Percentiles rank a stretch among this genome's conserved stretches.
Evolutionary conservation across 2,888 invertebrate species (phyloP).

Genomic region (Synanthedon myopaeformis): DNA sequence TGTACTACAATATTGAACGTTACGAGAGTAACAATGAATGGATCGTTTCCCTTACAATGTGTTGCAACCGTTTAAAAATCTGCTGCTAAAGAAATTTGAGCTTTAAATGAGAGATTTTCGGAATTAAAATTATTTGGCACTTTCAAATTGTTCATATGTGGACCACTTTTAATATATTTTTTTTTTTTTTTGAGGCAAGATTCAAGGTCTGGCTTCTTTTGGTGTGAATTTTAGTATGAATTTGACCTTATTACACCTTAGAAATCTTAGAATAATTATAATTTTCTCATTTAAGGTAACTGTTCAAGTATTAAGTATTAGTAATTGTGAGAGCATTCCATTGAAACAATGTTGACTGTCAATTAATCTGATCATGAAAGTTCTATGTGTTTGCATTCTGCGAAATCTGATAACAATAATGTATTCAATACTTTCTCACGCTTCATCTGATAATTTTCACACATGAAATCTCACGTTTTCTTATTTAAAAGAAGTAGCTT

Average conservation of each 20-base stretch:
- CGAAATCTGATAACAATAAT: neutral
- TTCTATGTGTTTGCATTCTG: neutral
- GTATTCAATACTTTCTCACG: neutral
- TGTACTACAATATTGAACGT: conserved; percentile 19
- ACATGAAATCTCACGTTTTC: neutral
- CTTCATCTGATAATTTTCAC: neutral
- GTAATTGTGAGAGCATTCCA: neutral
- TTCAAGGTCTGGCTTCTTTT: neutral
- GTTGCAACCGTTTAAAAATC: conserved; percentile 52
- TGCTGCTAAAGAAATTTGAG: conserved; percentile 23
- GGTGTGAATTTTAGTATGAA: neutral
- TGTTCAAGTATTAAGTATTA: neutral
- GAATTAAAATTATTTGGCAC: conserved; percentile 16
- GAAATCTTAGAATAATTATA: too few species aligned
- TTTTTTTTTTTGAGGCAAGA: conserved; percentile 29
- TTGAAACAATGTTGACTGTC: neutral
- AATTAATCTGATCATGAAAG: neutral
- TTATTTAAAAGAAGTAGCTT: neutral
- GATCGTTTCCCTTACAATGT: conserved; percentile 63
- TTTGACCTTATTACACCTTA: too few species aligned
- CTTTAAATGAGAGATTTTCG: conserved; percentile 20
- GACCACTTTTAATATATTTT: conserved; percentile 32
- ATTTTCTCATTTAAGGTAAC: too few species aligned
- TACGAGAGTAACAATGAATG: conserved; percentile 63
- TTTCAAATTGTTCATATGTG: conserved; percentile 18